Conservation (phyloP, 2,113 vertebrate species). For the Pteronura brasiliensis region DNA sequence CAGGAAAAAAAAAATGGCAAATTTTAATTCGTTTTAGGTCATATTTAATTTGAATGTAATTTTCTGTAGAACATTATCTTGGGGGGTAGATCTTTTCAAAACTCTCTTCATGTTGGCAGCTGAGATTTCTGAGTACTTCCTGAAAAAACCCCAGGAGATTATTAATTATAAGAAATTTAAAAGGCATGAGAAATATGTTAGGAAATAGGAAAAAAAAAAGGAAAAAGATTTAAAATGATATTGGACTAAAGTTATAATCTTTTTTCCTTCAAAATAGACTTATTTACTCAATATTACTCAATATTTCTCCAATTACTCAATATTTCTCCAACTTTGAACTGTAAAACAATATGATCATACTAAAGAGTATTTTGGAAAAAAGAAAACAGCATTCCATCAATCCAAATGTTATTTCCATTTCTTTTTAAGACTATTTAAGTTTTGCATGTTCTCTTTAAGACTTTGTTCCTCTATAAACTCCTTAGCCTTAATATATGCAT, state of each 20-base stretch:
- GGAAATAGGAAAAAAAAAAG: not conserved
- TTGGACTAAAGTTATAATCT: not conserved
- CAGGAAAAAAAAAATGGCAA: not conserved
- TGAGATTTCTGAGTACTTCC: not conserved
- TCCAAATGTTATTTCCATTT: not conserved
- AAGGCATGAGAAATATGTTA: not conserved
- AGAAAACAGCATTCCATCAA: not conserved
- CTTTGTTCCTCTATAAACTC: not conserved
- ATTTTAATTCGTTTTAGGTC: conserved; percentile 13
- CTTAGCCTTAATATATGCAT: not conserved
- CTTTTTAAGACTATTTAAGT: not conserved
- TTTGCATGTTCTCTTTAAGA: not conserved
- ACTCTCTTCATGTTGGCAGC: not conserved
- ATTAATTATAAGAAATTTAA: not conserved
- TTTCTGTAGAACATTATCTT: not conserved
- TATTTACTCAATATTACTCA: not conserved
- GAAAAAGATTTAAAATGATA: not conserved
- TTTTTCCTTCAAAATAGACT: not conserved
- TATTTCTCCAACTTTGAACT: not conserved
- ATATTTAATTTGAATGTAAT: conserved; percentile 2
- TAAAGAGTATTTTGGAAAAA: not conserved
- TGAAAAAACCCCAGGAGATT: not conserved
- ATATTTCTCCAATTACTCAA: not conserved
- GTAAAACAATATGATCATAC: not conserved
- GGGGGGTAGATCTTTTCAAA: not conserved